Evolutionary conservation across 2,888 invertebrate genomes (phyloP).

Genomic region (Nipponacmea schrenckii): DNA sequence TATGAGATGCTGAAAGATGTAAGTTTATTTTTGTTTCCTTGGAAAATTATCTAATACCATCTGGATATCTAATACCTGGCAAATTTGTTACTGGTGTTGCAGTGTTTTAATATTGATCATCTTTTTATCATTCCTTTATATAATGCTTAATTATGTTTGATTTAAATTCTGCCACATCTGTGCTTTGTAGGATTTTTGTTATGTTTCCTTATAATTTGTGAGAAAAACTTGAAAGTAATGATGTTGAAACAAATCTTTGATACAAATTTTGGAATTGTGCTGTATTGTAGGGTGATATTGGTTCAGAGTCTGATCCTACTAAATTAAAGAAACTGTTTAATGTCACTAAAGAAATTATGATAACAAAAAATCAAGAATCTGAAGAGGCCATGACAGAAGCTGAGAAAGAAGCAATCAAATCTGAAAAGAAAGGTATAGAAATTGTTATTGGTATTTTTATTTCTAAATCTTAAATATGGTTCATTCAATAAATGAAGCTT

Average conservation of each 20-base stretch:
- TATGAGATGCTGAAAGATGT: conserved; percentile 58
- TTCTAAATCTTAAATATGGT: background rate
- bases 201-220: too few species aligned
- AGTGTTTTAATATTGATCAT: background rate
- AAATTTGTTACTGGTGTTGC: too few species aligned
- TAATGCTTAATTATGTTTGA: background rate
- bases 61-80: too few species aligned
- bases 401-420: conserved; percentile 52
- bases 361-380: conserved; percentile 54
- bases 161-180: background rate
- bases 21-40: conserved; percentile 21
- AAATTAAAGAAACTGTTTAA: conserved; percentile 60
- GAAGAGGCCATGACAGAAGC: conserved; percentile 60
- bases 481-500: background rate
- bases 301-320: conserved; percentile 49
- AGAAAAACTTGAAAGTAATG: too few species aligned
- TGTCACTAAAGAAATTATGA: conserved; percentile 60
- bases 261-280: too few species aligned
- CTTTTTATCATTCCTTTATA: background rate
- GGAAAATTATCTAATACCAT: background rate
- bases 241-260: too few species aligned
- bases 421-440: conserved; percentile 55
- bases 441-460: background rate
- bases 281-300: conserved; percentile 43
- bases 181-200: too few species aligned